Evolutionary conservation across 1,140 invertebrate species (phyloP), one percentile per base, ranked within the genome.

Genomic region (Amyelois transitella): DNA sequence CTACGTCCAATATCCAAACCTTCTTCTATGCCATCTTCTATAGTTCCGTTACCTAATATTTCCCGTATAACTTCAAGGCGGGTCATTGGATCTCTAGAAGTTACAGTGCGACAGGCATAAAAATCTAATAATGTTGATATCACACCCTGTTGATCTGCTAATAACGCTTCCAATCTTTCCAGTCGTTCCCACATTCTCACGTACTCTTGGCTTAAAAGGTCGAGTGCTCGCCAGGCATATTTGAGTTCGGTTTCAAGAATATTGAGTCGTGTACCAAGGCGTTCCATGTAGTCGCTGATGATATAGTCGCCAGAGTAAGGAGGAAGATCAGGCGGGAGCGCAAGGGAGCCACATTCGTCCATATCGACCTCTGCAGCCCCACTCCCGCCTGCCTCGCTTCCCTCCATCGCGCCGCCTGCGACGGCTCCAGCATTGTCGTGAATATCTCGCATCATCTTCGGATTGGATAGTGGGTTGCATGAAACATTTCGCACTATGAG

Each of bases 181-280:
- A 98, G 89, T 51, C 96, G 90, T 75, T 96, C 94, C 96, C 96
- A 97, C 93, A 98, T 98, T 75, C 96, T 95, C 12, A 96, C 94
- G 71, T 97, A 98, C 77, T 98, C 96, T 67, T 96, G 94, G 17
- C 95, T 97, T 5, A 98, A 91, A 28, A 97, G 90, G 77, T 97
- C 96, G 51, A 98, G 86, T 1, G 96, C 95, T 59, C 96, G 91
- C 96, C 96, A 98, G 0, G 96, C 96, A 74, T 96, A 97, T 63
- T 96, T 94, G 17, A 98, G 89, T 81, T 98, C 96, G 0, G 95
- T 95, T 83, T 97, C 96, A 10, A 98, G 90, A 44, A 96, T 93
- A 68, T 94, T 95, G 45, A 98, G 90, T 21, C 96, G 91, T 19
- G 94, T 95, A 1, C 94, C 94, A 45, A 98, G 90, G 53, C 95